A percentile compares a stretch with the other conserved stretches of the same genome.
Evolutionary conservation across 2,113 vertebrate genomes (phyloP).

Genomic region (Catharus bicknelli): DNA sequence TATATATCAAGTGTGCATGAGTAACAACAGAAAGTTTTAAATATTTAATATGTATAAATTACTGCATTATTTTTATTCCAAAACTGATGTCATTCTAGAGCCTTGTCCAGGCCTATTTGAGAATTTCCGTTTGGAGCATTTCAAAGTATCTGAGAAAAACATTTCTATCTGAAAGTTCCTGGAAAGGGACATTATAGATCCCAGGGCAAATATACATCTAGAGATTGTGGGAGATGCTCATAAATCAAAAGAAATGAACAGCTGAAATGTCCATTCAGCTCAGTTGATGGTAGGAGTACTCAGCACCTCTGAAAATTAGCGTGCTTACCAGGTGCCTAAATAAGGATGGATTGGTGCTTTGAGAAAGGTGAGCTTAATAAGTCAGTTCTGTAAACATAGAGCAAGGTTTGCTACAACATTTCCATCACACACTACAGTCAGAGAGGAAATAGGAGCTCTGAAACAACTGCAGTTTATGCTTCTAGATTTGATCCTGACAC

Average conservation of each 20-base stretch:
- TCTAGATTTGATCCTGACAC: background rate
- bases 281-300: background rate
- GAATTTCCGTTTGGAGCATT: background rate
- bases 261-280: background rate
- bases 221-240: background rate
- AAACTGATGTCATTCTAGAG: slow-evolving; percentile 9
- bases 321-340: background rate
- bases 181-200: background rate
- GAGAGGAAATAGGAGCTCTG: background rate
- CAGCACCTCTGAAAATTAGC: background rate
- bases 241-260: background rate
- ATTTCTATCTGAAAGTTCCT: background rate
- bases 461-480: background rate
- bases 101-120: background rate
- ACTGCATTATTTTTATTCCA: slow-evolving; percentile 24
- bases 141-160: slow-evolving; percentile 19
- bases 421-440: background rate
- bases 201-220: background rate
- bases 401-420: background rate
- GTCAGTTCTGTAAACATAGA: background rate
- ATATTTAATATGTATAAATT: background rate
- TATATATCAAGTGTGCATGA: background rate
- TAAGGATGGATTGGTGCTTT: background rate
- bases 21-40: background rate
- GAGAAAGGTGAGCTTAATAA: background rate